phyloP scores from a whole-genome alignment of 1,140 invertebrate genomes.

The Leptonema lineaticorne region DNA sequence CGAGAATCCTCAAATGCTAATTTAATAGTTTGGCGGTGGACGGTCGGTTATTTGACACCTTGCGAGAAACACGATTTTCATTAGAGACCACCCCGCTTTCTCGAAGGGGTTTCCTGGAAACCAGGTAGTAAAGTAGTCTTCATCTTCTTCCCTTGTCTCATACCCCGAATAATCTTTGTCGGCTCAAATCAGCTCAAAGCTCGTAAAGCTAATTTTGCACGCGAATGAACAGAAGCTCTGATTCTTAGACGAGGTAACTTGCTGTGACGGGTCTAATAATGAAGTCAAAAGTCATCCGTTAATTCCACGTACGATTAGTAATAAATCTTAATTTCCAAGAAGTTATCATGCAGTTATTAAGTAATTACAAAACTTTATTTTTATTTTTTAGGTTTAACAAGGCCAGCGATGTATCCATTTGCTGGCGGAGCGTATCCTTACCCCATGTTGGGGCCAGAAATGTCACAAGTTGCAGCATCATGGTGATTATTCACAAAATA shows the following conservation, averaged over 20 bases:
- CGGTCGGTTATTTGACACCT: too few relatives aligned
- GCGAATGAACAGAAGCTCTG: background rate
- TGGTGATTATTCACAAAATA: constrained; percentile 70
- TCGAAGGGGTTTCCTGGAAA: constrained; percentile 1
- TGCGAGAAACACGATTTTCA: too few relatives aligned
- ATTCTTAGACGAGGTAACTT: background rate
- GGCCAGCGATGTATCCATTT: constrained; percentile 90
- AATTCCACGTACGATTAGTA: background rate
- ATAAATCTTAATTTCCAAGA: background rate
- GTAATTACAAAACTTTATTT: background rate
- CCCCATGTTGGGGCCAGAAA: constrained; percentile 91
- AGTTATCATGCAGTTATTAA: too few relatives aligned
- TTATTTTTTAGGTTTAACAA: constrained; percentile 73
- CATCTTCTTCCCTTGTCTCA: background rate
- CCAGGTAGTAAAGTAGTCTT: background rate
- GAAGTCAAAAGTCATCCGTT: background rate
- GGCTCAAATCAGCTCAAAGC: background rate
- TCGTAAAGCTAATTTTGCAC: constrained; percentile 2
- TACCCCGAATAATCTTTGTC: background rate
- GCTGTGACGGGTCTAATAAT: background rate
- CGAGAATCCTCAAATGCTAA: too few relatives aligned
- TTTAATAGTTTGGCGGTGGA: too few relatives aligned
- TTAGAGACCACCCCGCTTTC: background rate
- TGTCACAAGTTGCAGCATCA: constrained; percentile 88
- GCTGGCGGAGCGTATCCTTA: constrained; percentile 84